Evolutionary conservation across 2,888 invertebrate genomes (phyloP).

Genomic region (Drosophila anomalipes): DNA sequence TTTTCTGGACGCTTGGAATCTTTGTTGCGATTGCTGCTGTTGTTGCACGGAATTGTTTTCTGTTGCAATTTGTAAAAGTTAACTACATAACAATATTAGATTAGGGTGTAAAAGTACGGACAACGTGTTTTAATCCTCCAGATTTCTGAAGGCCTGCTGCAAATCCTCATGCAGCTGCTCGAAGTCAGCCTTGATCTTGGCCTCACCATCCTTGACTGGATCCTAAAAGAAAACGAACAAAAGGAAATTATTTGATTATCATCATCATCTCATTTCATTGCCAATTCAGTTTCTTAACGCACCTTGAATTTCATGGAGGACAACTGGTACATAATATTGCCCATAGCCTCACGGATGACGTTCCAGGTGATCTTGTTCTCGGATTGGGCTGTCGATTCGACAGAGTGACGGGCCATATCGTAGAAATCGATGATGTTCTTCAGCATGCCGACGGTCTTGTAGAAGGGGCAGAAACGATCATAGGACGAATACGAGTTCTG

Average conservation of each 20-base stretch:
- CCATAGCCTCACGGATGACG: constrained; percentile 98
- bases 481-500: constrained; percentile 99
- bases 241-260: background rate
- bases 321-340: constrained; percentile 97
- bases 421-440: constrained; percentile 99
- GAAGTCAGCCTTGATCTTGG: constrained; percentile 98
- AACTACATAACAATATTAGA: constrained; percentile 81
- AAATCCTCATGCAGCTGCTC: constrained; percentile 99
- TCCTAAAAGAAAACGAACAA: constrained; percentile 88
- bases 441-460: constrained; percentile 99
- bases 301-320: constrained; percentile 99
- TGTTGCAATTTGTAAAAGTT: constrained; percentile 74
- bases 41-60: constrained; percentile 66
- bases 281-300: background rate
- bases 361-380: constrained; percentile 99
- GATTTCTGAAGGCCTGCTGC: constrained; percentile 98
- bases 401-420: constrained; percentile 98
- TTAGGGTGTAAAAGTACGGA: constrained; percentile 80
- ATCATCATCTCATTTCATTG: background rate
- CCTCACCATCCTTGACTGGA: constrained; percentile 98
- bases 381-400: constrained; percentile 98
- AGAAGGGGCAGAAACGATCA: constrained; percentile 99
- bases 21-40: constrained; percentile 15
- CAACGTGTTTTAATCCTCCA: constrained; percentile 93
- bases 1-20: constrained; percentile 57